Base-by-base conservation (phyloP, 2,113 vertebrate species). In the Aplodontia rufa region DNA sequence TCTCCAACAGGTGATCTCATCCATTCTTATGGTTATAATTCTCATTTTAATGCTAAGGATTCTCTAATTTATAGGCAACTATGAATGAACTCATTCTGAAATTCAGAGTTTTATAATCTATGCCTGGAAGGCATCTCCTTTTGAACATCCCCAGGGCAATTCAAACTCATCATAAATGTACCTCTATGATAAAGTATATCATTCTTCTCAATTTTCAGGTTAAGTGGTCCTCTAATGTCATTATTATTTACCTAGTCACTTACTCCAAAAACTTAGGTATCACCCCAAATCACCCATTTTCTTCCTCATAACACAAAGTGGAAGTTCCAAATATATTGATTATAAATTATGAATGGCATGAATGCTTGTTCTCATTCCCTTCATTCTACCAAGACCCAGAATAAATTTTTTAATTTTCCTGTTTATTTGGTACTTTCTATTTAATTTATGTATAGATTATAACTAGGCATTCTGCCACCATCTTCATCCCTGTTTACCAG, bases 1-100 rank as follows among this genome's bases (percentile, higher is more conserved):
- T 64, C 49, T 85, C 53, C 66, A 85, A 6, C 7, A 35, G 26
- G 32, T 95, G 76, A 95, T 88, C 81, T 96, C 84, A 95, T 93
- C 26, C 24, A 74, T 66, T 86, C 35, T 71, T 20, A 64, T 37
- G 17, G 10, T 55, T 72, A 1, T 78, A 87, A 84, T 91, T 93
- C 17, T 84, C 51, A 87, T 78, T 85, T 93, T 55, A 62, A 20
- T 79, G 37, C 19, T 78, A 92, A 95, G 49, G 8, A 80, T 2
- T 26, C 7, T 87, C 20, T n/a, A 95, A 93, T 89, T 89, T 92
- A 92, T 51, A 83, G 62, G 80, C 26, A 78, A 22, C 10, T 45
- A 47, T 45, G 37, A 74, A 76, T 35, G 32, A 83, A 87, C 30
- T 89, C 58, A 91, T n/a, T 75, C 13, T 51, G 40, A 94, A 95